A percentile compares a stretch with the other conserved stretches of the same genome.
These are phyloP conservation scores for Drosophila tropicalis DNA, from an alignment of 1,140 invertebrate genomes.

Conservation along the genomic window DNA sequence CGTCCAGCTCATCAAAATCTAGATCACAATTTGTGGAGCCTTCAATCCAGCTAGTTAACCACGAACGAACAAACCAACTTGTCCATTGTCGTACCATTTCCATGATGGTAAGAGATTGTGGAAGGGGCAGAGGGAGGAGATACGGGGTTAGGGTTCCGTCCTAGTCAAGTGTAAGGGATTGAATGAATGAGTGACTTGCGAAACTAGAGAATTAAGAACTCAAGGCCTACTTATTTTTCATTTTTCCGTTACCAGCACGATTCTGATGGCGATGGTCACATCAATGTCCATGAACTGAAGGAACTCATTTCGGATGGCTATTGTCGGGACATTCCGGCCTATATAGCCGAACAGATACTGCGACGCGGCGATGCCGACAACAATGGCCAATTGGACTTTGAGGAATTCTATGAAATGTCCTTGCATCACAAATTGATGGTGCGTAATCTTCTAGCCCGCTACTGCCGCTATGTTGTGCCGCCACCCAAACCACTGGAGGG, in stretches of 20 bases:
- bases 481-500: constrained; percentile 84
- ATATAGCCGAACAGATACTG: constrained; percentile 89
- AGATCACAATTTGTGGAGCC: constrained; percentile 8
- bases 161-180: neutral
- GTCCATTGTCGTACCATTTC: constrained; percentile 25
- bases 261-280: constrained; percentile 88
- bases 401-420: constrained; percentile 92
- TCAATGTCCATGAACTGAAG: constrained; percentile 89
- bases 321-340: constrained; percentile 88
- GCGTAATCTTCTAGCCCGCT: constrained; percentile 86
- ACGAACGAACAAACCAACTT: constrained; percentile 5
- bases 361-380: constrained; percentile 88
- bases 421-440: constrained; percentile 85
- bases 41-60: constrained; percentile 18
- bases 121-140: no score
- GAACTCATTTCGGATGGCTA: constrained; percentile 86
- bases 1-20: neutral
- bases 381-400: constrained; percentile 89
- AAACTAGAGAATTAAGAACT: neutral
- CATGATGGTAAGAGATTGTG: neutral
- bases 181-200: neutral
- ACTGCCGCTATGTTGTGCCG: constrained; percentile 85
- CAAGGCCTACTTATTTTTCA: neutral
- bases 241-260: constrained; percentile 88
- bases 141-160: no score